Conservation (phyloP, 2,113 vertebrate species). For the Heteronetta atricapilla region DNA sequence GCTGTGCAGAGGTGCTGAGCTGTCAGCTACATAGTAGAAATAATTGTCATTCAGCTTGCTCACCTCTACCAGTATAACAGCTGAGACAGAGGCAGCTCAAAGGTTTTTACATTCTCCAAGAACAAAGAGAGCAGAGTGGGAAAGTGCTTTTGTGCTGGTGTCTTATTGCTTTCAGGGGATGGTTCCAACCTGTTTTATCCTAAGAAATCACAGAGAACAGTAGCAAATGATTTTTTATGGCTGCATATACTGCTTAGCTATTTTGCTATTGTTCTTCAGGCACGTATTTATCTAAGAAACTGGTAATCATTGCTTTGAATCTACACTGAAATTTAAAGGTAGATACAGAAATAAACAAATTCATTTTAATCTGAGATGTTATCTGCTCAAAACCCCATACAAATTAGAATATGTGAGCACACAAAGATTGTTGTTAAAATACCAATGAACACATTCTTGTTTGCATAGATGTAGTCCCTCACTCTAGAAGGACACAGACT, state of each 20-base stretch:
- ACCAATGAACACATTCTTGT: not conserved
- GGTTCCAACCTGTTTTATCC: not conserved
- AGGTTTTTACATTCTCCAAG: not conserved
- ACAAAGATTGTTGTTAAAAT: not conserved
- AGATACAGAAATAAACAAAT: not conserved
- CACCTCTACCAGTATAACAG: constrained; percentile 60
- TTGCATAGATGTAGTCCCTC: not conserved
- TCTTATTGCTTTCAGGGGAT: constrained; percentile 7
- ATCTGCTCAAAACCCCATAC: not conserved
- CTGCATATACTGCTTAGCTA: not conserved
- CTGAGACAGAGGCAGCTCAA: constrained; percentile 28
- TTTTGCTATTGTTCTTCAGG: not conserved
- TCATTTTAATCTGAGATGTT: not conserved
- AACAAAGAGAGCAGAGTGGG: not conserved
- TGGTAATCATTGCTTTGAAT: not conserved
- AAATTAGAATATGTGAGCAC: not conserved
- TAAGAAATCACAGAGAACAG: not conserved
- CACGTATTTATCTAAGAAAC: not conserved
- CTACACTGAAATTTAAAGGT: not conserved
- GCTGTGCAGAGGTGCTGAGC: constrained; percentile 54
- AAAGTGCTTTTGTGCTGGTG: not conserved
- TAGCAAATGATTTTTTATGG: not conserved
- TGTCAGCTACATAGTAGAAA: constrained; percentile 52
- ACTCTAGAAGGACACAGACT: not conserved
- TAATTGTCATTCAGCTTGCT: constrained; percentile 69